phyloP scores from a whole-genome alignment of 2,888 invertebrate genomes.

The Zaprionus lineosus region DNA sequence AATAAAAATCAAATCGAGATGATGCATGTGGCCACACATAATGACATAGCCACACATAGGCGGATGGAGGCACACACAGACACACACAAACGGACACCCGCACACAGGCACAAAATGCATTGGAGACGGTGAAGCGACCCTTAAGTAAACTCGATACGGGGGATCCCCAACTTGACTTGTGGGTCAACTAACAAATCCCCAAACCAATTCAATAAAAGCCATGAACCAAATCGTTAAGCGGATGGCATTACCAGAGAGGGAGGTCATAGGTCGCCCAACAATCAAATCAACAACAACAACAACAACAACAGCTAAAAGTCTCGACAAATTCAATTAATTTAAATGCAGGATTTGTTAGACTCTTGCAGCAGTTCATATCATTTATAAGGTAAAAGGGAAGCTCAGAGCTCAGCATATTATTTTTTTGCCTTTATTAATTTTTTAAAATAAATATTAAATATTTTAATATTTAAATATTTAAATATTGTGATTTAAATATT shows the following conservation, averaged over 20 bases:
- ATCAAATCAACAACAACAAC: too few species aligned
- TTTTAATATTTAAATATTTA: too few species aligned
- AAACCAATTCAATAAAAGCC: constrained; percentile 78
- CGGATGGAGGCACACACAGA: too few species aligned
- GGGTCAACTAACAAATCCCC: constrained; percentile 66
- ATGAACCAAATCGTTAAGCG: constrained; percentile 36
- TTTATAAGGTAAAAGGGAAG: too few species aligned
- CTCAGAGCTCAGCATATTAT: too few species aligned
- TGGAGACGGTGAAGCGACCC: constrained; percentile 46
- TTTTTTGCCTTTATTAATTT: too few species aligned
- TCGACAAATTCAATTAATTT: constrained; percentile 73
- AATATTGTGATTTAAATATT: too few species aligned
- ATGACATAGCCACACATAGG: too few species aligned
- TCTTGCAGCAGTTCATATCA: constrained; percentile 9
- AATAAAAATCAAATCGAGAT: constrained; percentile 13
- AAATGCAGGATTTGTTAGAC: constrained; percentile 70
- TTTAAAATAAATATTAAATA: too few species aligned
- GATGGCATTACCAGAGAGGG: neutral
- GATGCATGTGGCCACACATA: constrained; percentile 32
- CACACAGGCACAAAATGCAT: constrained; percentile 60
- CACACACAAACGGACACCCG: too few species aligned
- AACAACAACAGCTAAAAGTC: too few species aligned
- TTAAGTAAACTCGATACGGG: constrained; percentile 48
- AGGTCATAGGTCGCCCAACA: too few species aligned
- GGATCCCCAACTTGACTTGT: constrained; percentile 51